These are phyloP conservation scores for Laothoe populi DNA, from an alignment of 2,888 invertebrate genomes.

Conservation along the genomic window DNA sequence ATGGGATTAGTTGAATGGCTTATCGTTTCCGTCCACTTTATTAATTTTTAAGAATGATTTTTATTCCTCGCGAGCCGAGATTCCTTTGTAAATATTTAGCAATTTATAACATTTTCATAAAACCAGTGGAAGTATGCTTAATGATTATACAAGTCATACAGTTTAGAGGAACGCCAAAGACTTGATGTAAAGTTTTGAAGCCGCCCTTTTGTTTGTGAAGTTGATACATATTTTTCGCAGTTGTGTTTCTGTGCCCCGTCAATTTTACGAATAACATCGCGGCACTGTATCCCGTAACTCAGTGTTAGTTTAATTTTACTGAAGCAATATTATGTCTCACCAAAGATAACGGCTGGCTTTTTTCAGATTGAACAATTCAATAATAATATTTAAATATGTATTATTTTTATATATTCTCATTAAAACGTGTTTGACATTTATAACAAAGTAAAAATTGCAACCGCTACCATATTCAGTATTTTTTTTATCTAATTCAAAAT, in stretches of 20 bases:
- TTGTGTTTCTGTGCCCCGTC: not conserved
- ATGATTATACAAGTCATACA: conserved; percentile 71
- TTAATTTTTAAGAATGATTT: conserved; percentile 57
- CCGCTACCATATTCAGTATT: too few relatives aligned
- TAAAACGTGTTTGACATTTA: too few relatives aligned
- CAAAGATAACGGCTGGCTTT: conserved; percentile 22
- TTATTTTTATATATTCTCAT: too few relatives aligned
- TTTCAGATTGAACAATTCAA: too few relatives aligned
- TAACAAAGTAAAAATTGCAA: too few relatives aligned
- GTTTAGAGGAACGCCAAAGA: conserved; percentile 83
- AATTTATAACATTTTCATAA: conserved; percentile 30
- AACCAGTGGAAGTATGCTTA: conserved; percentile 50
- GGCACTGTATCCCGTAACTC: conserved; percentile 18
- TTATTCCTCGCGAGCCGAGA: conserved; percentile 50
- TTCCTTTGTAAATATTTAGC: conserved; percentile 45
- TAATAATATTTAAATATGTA: too few relatives aligned
- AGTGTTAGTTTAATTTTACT: conserved; percentile 14
- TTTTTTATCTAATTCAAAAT: not conserved
- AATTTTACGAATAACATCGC: conserved; percentile 19
- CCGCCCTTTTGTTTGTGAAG: conserved; percentile 17
- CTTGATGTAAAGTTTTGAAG: conserved; percentile 42
- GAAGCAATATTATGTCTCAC: conserved; percentile 31
- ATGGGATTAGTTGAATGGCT: conserved; percentile 65
- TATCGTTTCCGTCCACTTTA: conserved; percentile 82
- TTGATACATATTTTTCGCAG: not conserved